A percentile compares a stretch with the other conserved stretches of the same genome.
phyloP scores from a whole-genome alignment of 2,113 vertebrate species.

The Mystacornis crossleyi region DNA sequence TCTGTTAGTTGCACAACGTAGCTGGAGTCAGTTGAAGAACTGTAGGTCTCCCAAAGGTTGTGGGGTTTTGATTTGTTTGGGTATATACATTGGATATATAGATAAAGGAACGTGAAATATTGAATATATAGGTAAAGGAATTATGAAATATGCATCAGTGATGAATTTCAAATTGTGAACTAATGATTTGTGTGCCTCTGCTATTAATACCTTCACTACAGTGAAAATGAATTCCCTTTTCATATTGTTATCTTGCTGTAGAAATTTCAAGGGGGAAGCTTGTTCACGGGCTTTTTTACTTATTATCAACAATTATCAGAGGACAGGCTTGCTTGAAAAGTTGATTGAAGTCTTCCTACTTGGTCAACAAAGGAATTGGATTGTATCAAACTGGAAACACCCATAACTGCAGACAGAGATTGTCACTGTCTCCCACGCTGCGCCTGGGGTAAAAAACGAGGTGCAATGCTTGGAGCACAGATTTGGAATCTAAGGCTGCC shows the following conservation, averaged over 20 bases:
- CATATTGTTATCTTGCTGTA: background rate
- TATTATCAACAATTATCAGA: background rate
- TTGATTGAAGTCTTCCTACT: background rate
- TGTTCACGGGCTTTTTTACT: background rate
- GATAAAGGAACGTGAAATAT: background rate
- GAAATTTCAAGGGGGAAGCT: background rate
- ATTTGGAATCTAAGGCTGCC: background rate
- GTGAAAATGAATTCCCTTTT: background rate
- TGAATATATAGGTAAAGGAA: no score
- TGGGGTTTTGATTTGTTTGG: background rate
- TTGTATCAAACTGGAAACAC: background rate
- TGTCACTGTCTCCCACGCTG: no score
- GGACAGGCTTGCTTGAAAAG: background rate
- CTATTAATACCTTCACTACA: background rate
- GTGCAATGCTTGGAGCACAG: background rate
- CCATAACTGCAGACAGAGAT: background rate
- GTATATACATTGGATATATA: background rate
- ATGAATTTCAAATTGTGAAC: background rate
- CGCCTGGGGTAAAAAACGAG: background rate
- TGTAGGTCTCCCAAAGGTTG: background rate
- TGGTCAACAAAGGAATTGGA: background rate
- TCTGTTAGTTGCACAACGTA: background rate
- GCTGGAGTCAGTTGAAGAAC: background rate
- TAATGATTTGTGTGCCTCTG: background rate
- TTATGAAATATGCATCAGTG: background rate